phyloP scores from a whole-genome alignment of 2,113 vertebrate genomes.

The Aptenodytes forsteri region DNA sequence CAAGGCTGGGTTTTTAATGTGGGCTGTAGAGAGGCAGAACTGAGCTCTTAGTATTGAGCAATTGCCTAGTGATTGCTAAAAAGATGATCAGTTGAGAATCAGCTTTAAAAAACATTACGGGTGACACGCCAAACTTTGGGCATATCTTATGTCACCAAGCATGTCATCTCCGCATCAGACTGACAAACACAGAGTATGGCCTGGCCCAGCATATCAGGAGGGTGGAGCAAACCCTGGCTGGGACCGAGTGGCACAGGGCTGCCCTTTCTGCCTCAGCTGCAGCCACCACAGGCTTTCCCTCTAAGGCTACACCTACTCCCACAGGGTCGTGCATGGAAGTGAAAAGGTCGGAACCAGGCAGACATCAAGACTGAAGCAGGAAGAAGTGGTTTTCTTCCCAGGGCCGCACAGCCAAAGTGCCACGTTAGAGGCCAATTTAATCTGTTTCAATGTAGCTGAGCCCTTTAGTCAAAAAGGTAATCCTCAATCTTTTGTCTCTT shows the following conservation, averaged over 20 bases:
- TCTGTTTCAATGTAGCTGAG: neutral
- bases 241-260: accelerated
- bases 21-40: neutral
- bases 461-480: neutral
- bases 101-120: neutral
- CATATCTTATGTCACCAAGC: neutral
- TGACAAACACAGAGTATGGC: accelerated
- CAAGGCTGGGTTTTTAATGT: neutral
- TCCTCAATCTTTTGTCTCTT: neutral
- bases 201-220: neutral
- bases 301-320: neutral
- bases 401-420: neutral
- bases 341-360: neutral
- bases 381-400: neutral
- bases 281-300: neutral
- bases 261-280: neutral
- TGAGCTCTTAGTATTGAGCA: neutral
- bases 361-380: neutral
- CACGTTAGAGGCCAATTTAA: neutral
- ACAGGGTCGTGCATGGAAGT: accelerated
- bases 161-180: neutral
- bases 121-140: neutral
- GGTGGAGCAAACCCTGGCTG: accelerated
- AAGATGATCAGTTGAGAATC: neutral
- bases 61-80: neutral